Evolutionary conservation across 2,797 vertebrate species (phyloP).

Genomic region (Poeciliopsis infans): DNA sequence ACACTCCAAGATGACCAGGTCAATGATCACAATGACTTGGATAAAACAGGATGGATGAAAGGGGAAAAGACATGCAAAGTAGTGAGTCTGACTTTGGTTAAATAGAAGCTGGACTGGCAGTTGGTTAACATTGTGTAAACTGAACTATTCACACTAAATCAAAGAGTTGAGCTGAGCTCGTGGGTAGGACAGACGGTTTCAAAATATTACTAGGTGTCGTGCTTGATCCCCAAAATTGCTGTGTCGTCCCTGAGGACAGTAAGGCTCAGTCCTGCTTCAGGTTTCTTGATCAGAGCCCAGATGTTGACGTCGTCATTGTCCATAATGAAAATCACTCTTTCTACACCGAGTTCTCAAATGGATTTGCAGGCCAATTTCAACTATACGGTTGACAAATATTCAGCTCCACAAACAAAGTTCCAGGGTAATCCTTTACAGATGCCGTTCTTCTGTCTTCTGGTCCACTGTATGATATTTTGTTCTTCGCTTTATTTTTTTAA

Average conservation of each 20-base stretch:
- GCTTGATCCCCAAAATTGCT: slow-evolving; percentile 30
- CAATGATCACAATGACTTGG: slow-evolving; percentile 3
- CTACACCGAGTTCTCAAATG: slow-evolving; percentile 11
- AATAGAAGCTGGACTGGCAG: slow-evolving; percentile 45
- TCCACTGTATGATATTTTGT: slow-evolving; percentile 19
- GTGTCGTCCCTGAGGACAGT: slow-evolving; percentile 6
- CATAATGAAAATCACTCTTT: slow-evolving; percentile 40
- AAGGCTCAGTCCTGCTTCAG: slow-evolving; percentile 20
- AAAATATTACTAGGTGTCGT: slow-evolving; percentile 31
- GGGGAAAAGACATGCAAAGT: slow-evolving; percentile 13
- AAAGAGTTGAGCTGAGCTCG: slow-evolving; percentile 33
- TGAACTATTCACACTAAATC: slow-evolving; percentile 42
- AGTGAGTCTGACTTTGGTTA: slow-evolving; percentile 51
- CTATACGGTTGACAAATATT: slow-evolving; percentile 43
- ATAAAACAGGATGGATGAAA: slow-evolving; percentile 35
- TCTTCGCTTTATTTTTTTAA: slow-evolving; percentile 16
- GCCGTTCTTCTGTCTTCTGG: slow-evolving; percentile 29
- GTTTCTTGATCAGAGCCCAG: slow-evolving; percentile 30
- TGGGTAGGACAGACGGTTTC: slow-evolving; percentile 24
- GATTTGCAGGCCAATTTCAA: slow-evolving; percentile 45
- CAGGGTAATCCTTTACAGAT: slow-evolving; percentile 30
- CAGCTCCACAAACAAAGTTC: slow-evolving; percentile 24
- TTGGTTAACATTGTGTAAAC: slow-evolving; percentile 46
- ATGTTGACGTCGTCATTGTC: slow-evolving; percentile 18
- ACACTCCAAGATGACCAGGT: background rate